Base-by-base conservation (phyloP, 2,888 invertebrate species). In the Cremastobaeus sp. region DNA sequence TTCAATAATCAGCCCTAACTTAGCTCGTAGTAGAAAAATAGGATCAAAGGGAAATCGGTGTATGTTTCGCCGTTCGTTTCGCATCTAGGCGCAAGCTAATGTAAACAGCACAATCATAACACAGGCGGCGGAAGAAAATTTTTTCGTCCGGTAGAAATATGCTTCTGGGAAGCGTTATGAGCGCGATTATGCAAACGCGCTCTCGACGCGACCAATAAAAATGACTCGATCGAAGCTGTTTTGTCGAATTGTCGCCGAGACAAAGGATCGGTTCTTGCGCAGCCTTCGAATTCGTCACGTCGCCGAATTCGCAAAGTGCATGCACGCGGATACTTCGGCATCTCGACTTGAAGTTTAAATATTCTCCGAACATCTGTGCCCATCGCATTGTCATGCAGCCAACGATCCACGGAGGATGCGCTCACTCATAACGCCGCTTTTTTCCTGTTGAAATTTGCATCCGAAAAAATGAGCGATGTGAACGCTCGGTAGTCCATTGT, bases 311-410 rank as follows among this genome's bases (percentile, higher is more conserved):
- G 15, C 18, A 17, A 48, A 47, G 25, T 37, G 35, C 55, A 47
- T 11, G 41, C 21, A 9, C 15, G 35, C 34, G 9, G 30, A 39
- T 45, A 35, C 59, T 62, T 70, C 12, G 47, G 55, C 48, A 70
- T 70, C 18, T 55, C 17, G 9, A 11, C 34, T 18, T 2, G 21
- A 18, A 35, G 60, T 55, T 60, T 64, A 37, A 64, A 57, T 64
- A 71, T 71, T 71, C 71, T 64, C 15, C 18, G 41, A 55, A 62
- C 62, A 55, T 62, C 41, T 57, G 50, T 50, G 64, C 50, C 57
- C 32, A 30, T 35, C 60, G 25, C 69, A 74, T 74, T 74, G 37
- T 21, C 37, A 74, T 74, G 64, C 74, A 69, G 69, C 47, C 74
- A 52, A 69, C 69, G 69, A 72, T 41, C 30, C 41, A 39, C 60